Conservation (phyloP, 2,113 vertebrate genomes). For the Paracanthobrama guichenoti region DNA sequence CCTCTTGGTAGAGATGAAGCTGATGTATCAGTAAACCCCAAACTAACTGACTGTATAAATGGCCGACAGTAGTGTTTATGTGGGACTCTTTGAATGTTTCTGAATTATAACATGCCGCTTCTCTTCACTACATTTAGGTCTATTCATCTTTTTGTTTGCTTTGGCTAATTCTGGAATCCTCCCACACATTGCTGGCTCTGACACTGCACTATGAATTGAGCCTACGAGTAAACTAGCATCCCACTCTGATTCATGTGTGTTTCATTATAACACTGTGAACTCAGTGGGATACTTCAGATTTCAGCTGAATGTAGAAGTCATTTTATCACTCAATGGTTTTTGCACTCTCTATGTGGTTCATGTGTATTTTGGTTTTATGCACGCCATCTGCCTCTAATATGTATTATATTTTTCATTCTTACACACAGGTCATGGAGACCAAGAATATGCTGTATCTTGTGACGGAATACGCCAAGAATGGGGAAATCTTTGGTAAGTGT, state of each 20-base stretch:
- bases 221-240: slow-evolving; percentile 55
- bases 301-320: background rate
- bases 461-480: slow-evolving; percentile 98
- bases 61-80: slow-evolving; percentile 68
- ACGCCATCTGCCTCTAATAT: background rate
- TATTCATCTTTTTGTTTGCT: slow-evolving; percentile 70
- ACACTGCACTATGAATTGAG: slow-evolving; percentile 58
- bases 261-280: slow-evolving; percentile 27
- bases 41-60: slow-evolving; percentile 48
- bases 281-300: slow-evolving; percentile 13
- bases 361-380: slow-evolving; percentile 36
- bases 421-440: slow-evolving; percentile 94
- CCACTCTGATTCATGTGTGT: slow-evolving; percentile 43
- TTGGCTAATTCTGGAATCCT: slow-evolving; percentile 75
- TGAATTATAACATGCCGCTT: slow-evolving; percentile 69
- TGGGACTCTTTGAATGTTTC: slow-evolving; percentile 69
- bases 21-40: slow-evolving; percentile 1
- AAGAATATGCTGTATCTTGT: slow-evolving; percentile 99
- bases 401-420: slow-evolving; percentile 43
- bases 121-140: slow-evolving; percentile 64
- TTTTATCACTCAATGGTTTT: slow-evolving; percentile 31
- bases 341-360: background rate
- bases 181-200: slow-evolving; percentile 64
- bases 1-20: background rate
- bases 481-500: slow-evolving; percentile 78